phyloP scores from a whole-genome alignment of 2,888 invertebrate genomes.

The Electrophaes corylata region DNA sequence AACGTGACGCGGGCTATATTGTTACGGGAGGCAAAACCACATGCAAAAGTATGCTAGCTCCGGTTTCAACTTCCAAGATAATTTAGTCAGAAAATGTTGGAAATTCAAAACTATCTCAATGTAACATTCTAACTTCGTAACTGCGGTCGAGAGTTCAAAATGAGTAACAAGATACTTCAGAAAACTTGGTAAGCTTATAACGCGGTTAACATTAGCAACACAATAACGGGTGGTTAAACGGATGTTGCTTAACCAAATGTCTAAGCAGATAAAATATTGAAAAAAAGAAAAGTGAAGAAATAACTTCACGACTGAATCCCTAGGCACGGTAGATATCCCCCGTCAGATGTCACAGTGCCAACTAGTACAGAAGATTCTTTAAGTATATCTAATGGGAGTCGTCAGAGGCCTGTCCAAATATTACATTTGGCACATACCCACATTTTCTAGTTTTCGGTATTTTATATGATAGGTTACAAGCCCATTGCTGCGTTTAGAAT shows the following conservation, averaged over 20 bases:
- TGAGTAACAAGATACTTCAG: conserved; percentile 34
- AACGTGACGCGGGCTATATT: too few relatives aligned
- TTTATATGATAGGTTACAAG: too few relatives aligned
- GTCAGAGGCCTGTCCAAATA: too few relatives aligned
- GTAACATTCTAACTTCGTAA: conserved; percentile 35
- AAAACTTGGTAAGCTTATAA: conserved; percentile 27
- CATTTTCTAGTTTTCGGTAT: too few relatives aligned
- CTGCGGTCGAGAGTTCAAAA: conserved; percentile 26
- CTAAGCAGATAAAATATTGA: not conserved
- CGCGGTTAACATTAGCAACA: conserved; percentile 1
- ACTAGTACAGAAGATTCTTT: too few relatives aligned
- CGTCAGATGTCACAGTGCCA: too few relatives aligned
- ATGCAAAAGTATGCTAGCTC: not conserved
- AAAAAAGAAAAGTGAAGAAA: not conserved
- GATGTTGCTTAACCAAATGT: not conserved
- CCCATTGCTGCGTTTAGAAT: too few relatives aligned
- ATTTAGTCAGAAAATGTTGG: conserved; percentile 27
- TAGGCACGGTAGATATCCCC: too few relatives aligned
- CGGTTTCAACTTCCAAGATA: conserved; percentile 18
- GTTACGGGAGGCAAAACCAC: too few relatives aligned
- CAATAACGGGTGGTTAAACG: not conserved
- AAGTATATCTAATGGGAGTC: too few relatives aligned
- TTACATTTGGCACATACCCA: too few relatives aligned
- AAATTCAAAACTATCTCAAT: conserved; percentile 33
- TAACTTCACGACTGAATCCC: too few relatives aligned